These are phyloP conservation scores for Acrocera orbiculus DNA, from an alignment of 2,888 invertebrate genomes.

Conservation along the genomic window DNA sequence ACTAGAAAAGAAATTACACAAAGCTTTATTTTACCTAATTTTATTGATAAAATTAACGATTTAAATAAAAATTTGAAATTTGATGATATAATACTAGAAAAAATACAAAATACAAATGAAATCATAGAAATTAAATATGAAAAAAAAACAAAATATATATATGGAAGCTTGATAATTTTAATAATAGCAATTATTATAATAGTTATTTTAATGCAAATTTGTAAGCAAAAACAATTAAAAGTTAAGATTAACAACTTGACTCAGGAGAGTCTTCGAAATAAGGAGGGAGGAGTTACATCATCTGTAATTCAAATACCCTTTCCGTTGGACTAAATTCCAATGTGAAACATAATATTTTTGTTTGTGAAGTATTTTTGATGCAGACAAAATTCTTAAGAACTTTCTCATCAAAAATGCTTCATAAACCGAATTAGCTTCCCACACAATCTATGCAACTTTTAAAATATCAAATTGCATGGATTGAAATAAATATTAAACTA, in stretches of 20 bases:
- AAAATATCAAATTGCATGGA: too few relatives aligned
- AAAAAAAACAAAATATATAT: not conserved
- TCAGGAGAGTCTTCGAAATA: constrained; percentile 2
- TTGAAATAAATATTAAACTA: too few relatives aligned
- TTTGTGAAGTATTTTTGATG: too few relatives aligned
- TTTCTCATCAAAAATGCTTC: too few relatives aligned
- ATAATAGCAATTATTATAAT: not conserved
- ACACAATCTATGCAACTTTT: too few relatives aligned
- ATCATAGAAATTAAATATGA: constrained; percentile 7
- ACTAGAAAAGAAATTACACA: constrained; percentile 5
- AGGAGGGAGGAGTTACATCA: constrained; percentile 2
- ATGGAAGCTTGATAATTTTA: not conserved
- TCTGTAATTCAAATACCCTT: too few relatives aligned
- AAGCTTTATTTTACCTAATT: constrained; percentile 3
- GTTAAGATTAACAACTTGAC: constrained; percentile 3
- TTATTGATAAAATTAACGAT: constrained; percentile 2
- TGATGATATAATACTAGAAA: constrained; percentile 1
- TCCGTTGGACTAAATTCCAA: too few relatives aligned
- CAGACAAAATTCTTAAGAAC: too few relatives aligned
- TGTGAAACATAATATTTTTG: too few relatives aligned
- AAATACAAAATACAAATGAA: constrained; percentile 5
- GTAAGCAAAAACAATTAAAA: constrained; percentile 1
- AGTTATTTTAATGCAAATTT: not conserved
- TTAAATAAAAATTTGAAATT: constrained; percentile 2
- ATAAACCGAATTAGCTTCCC: too few relatives aligned